Conservation (phyloP, 2,113 vertebrate genomes). For the Bufo gargarizans region DNA sequence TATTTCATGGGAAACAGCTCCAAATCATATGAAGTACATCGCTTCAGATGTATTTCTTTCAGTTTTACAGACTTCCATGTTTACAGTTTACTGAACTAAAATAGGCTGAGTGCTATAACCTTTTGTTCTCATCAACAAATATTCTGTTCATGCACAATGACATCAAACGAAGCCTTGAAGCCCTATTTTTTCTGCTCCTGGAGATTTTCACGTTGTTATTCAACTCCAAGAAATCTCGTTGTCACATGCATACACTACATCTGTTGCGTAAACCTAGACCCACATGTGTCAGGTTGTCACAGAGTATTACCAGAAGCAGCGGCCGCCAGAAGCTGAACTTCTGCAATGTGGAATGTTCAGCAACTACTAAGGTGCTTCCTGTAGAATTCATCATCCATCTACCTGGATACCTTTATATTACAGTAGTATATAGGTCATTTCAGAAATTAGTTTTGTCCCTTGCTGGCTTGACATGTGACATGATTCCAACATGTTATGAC, state of each 20-base stretch:
- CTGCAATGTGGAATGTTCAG: background rate
- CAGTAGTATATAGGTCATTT: background rate
- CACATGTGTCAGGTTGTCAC: conserved; percentile 32
- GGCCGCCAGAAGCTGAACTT: conserved; percentile 13
- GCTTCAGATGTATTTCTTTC: conserved; percentile 6
- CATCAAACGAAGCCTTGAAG: conserved; percentile 52
- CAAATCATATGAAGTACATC: conserved; percentile 29
- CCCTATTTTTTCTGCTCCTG: conserved; percentile 16
- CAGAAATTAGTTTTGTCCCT: background rate
- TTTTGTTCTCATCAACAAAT: conserved; percentile 54
- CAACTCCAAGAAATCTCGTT: conserved; percentile 15
- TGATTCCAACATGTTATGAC: conserved; percentile 11
- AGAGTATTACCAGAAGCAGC: background rate
- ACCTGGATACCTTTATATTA: background rate
- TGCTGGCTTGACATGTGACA: conserved; percentile 8
- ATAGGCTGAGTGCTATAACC: conserved; percentile 35
- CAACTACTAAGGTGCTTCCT: background rate
- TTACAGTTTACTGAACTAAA: conserved; percentile 31
- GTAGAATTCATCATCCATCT: background rate
- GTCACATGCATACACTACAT: conserved; percentile 42
- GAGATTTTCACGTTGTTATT: conserved; percentile 35
- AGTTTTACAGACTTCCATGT: conserved; percentile 9
- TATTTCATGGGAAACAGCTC: conserved; percentile 21
- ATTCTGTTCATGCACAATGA: conserved; percentile 44
- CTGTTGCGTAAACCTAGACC: background rate